Evolutionary conservation across 2,113 vertebrate species (phyloP), one percentile per base, ranked within the genome.

Genomic region (Zosterops borbonicus): DNA sequence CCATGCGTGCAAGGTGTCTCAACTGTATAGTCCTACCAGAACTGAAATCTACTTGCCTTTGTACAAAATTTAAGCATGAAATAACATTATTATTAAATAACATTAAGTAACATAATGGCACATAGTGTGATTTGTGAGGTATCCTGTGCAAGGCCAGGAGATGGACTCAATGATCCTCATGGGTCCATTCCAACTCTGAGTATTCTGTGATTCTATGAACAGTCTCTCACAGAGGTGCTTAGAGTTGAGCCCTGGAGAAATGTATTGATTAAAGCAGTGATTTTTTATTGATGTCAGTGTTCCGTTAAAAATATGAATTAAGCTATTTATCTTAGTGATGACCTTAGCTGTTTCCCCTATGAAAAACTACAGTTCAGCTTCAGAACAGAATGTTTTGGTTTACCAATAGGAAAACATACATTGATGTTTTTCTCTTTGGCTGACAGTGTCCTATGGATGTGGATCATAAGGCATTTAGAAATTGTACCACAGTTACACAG

Each of bases 151-250:
- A 31, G 33, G 9, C 22, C 12, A 28, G 52, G 52, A 81, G 19
- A 5, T 74, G 28, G 15, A 44, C 33, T 28, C 0, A 0, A 3
- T 42, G 31, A 39, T 74, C 44, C 22, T 67, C 15, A 24, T 21
- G 60, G 4, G 14, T 52, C 28, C 14, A 5, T 74, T 67, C 52
- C 23, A 74, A 14, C 20, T 74, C 37, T 12, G 16, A 0, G 0
- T 60, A 39, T 53, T 64, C 59, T 65, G 0, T 56, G 35, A 50
- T 47, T 68, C 63, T 58, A 0, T 50, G 42, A 50, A 28, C 19
- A 19, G 1, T 59, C 16, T 60, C 23, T 70, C 33, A 50, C 3
- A 2, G 56, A 84, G 10, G 11, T 49, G 4, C 10, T 91, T n/a
- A 31, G 16, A 58, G 8, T 58, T 69, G 55, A 39, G 78, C 7